These are phyloP conservation scores for Propithecus coquereli DNA, from an alignment of 2,113 vertebrate genomes.

Conservation along the genomic window DNA sequence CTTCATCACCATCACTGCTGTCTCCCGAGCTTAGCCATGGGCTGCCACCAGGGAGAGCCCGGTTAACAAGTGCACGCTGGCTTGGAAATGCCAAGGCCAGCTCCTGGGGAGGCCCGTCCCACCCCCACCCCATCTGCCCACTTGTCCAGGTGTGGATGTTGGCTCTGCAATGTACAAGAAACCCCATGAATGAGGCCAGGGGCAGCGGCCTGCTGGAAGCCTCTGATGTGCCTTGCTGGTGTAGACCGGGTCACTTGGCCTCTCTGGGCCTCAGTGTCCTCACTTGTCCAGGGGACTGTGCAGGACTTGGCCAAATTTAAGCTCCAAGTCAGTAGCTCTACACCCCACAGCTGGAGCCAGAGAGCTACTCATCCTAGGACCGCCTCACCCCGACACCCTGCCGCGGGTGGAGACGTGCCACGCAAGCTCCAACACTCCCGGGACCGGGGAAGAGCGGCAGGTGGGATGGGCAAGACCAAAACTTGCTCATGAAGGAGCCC, in stretches of 20 bases:
- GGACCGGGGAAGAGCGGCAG: rapidly evolving
- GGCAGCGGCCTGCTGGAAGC: neutral
- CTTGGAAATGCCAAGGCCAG: neutral
- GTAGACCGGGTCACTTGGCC: neutral
- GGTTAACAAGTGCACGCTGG: too few relatives aligned
- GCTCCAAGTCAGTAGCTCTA: neutral
- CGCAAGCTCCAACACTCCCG: rapidly evolving
- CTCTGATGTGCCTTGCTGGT: neutral
- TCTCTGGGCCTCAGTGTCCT: neutral
- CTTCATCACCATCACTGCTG: too few relatives aligned
- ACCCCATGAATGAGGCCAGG: neutral
- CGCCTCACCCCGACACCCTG: too few relatives aligned
- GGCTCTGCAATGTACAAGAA: neutral
- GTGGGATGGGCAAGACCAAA: neutral
- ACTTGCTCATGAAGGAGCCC: neutral
- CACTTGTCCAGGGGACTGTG: rapidly evolving
- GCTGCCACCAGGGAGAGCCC: rapidly evolving
- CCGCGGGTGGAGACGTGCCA: neutral
- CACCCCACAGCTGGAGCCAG: neutral
- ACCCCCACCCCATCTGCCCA: too few relatives aligned
- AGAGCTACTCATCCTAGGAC: rapidly evolving
- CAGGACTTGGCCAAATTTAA: neutral
- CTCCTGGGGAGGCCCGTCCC: neutral
- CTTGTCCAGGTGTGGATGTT: neutral
- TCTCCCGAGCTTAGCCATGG: neutral